Percentiles rank a stretch among this genome's conserved stretches.
Evolutionary conservation across 2,888 invertebrate species (phyloP).

Genomic region (Drosophila pseudotakahashii): DNA sequence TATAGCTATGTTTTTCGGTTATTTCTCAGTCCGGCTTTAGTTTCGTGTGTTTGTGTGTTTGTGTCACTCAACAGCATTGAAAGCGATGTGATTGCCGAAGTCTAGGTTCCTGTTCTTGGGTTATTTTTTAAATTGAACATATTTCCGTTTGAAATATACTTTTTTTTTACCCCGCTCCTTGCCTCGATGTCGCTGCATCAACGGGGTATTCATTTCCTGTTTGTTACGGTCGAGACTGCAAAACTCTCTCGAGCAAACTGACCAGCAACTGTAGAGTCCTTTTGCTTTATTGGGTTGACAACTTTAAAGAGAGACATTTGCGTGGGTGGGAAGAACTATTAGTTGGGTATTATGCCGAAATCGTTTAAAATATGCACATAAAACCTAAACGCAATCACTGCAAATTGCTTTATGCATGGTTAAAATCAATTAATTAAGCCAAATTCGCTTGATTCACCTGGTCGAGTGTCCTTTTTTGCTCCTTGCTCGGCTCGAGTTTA

Average conservation of each 20-base stretch:
- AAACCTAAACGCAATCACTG: conserved; percentile 34
- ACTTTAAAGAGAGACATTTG: conserved; percentile 36
- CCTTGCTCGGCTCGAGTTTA: conserved; percentile 5
- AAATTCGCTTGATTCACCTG: conserved; percentile 40
- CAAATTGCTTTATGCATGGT: conserved; percentile 45
- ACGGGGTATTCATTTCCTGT: conserved; percentile 66
- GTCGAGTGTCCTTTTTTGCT: conserved; percentile 25
- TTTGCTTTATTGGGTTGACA: conserved; percentile 27
- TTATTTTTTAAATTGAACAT: conserved; percentile 69
- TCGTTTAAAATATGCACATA: conserved; percentile 39
- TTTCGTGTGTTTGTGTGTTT: conserved; percentile 18
- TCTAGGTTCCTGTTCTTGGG: conserved; percentile 44
- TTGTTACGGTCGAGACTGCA: conserved; percentile 42
- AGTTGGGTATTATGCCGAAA: conserved; percentile 12
- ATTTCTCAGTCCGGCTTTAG: conserved; percentile 17
- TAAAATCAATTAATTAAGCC: conserved; percentile 55
- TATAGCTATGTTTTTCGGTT: background rate
- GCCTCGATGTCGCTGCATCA: conserved; percentile 25
- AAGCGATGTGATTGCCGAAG: conserved; percentile 22
- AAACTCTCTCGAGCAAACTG: conserved; percentile 26
- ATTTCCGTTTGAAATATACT: conserved; percentile 63
- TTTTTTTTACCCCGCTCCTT: conserved; percentile 5
- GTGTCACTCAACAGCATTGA: conserved; percentile 47
- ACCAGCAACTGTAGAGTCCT: conserved; percentile 29
- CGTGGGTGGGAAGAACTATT: conserved; percentile 7